phyloP scores from a whole-genome alignment of 2,113 vertebrate species.

The Thunnus thynnus region DNA sequence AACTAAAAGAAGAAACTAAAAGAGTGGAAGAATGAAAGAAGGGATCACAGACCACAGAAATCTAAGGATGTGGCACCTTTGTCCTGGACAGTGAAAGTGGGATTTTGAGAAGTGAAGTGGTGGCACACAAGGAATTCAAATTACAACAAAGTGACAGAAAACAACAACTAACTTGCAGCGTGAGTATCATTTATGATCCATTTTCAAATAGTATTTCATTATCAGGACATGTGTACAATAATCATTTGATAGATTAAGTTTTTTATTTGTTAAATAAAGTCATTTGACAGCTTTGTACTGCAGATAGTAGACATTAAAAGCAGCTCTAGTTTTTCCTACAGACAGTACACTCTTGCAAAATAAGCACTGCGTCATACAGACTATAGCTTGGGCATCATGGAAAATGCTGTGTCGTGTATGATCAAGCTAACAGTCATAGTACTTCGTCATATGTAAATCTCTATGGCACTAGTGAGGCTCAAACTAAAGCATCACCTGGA shows the following conservation, averaged over 20 bases:
- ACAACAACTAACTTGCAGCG: conserved; percentile 17
- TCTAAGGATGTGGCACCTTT: conserved; percentile 40
- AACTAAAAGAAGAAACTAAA: conserved; percentile 28
- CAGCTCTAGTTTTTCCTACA: neutral
- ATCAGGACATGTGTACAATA: neutral
- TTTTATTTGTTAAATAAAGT: neutral
- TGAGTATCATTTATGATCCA: conserved; percentile 42
- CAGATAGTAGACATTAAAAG: neutral
- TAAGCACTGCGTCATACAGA: conserved; percentile 35
- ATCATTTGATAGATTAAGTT: neutral
- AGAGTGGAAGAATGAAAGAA: conserved; percentile 14
- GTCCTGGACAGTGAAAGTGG: conserved; percentile 15
- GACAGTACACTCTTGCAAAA: neutral
- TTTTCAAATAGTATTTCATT: neutral
- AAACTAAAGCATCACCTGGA: conserved; percentile 8
- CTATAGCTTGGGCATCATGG: conserved; percentile 33
- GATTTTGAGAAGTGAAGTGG: conserved; percentile 19
- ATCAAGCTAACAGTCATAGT: conserved; percentile 14
- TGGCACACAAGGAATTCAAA: neutral
- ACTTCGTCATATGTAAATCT: conserved; percentile 11
- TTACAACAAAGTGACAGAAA: conserved; percentile 1
- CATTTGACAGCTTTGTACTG: neutral
- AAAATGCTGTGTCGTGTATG: conserved; percentile 41
- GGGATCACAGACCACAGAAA: neutral
- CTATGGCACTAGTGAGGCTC: neutral